A percentile compares a stretch with the other conserved stretches of the same genome.
Conservation (phyloP, 2,888 invertebrate genomes). For the Carcina quercana region DNA sequence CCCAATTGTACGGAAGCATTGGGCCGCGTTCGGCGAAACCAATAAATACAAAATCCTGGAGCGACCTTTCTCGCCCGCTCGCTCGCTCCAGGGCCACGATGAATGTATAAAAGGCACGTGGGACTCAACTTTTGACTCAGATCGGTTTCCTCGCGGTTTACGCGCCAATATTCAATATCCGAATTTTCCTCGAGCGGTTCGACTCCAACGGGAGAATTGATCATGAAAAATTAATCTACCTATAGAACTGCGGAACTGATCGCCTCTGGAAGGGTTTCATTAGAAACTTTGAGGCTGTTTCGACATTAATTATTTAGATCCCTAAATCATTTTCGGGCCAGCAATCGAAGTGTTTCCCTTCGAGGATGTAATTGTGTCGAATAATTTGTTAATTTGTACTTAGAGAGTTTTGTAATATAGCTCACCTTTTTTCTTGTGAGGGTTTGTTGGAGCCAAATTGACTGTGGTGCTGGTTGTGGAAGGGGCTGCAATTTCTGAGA, state of each 20-base stretch:
- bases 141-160: slow-evolving; percentile 43
- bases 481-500: slow-evolving; percentile 89
- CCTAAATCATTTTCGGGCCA: slow-evolving; percentile 21
- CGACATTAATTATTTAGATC: slow-evolving; percentile 35
- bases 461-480: slow-evolving; percentile 79
- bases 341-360: slow-evolving; percentile 14
- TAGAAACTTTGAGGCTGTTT: slow-evolving; percentile 30
- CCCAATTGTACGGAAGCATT: slow-evolving; percentile 67
- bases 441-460: slow-evolving; percentile 72
- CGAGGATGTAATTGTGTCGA: slow-evolving; percentile 4
- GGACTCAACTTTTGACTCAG: slow-evolving; percentile 42
- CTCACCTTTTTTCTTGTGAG: slow-evolving; percentile 79
- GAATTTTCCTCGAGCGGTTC: slow-evolving; percentile 30
- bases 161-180: slow-evolving; percentile 41
- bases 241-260: slow-evolving; percentile 30
- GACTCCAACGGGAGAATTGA: slow-evolving; percentile 27
- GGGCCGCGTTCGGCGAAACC: slow-evolving; percentile 60
- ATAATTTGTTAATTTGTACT: slow-evolving; percentile 4
- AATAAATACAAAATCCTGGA: slow-evolving; percentile 67
- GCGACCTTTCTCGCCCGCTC: slow-evolving; percentile 49
- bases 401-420: too few relatives aligned
- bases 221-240: slow-evolving; percentile 47
- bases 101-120: slow-evolving; percentile 53
- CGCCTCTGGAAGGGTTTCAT: slow-evolving; percentile 33
- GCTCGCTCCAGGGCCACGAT: slow-evolving; percentile 36